Evolutionary conservation across 2,797 vertebrate genomes (phyloP), one percentile per base, ranked within the genome.

Genomic region (Vireo griseus): DNA sequence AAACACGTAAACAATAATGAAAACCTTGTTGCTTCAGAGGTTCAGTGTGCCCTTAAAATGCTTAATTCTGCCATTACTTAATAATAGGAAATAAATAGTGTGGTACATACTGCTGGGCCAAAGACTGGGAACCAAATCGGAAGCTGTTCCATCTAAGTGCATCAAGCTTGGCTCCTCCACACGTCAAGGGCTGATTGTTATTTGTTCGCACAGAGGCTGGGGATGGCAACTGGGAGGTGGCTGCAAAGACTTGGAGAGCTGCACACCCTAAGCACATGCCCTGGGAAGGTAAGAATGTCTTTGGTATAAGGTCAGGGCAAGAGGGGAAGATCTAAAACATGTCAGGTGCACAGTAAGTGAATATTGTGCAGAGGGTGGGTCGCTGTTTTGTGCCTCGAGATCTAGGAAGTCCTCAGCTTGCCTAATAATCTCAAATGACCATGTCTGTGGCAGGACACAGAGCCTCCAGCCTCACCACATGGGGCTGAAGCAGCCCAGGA

Each of bases 341-440:
- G 57, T 73, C n/a, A 67, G 61, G 63, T 18, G 33, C 31, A 57
- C 48, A 40, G 35, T 33, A 54, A 84, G 52, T 7, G 45, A 85
- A 63, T 16, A 12, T 26, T 11, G 3, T 0, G 2, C 33, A 68
- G 47, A 68, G 18, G 5, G 26, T n/a, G 63, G 40, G 51, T 13
- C n/a, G 19, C 48, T 24, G 0, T 2, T 8, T 1, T 5, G 6
- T 71, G 35, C 68, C 40, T 80, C 0, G 0, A 50, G 66, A 40
- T 22, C 8, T 22, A 35, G 54, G 73, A 73, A 75, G 44, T 45
- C 40, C 65, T 69, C n/a, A 35, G 33, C 33, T 26, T 63, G 52
- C 19, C 45, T 28, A 55, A 31, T 9, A 67, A 74, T 8, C 52
- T 86, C 80, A 48, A 31, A 29, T 39, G 26, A 62, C 11, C 45